Percentiles rank a stretch among this genome's conserved stretches.
phyloP scores from a whole-genome alignment of 2,797 vertebrate species.

The Tinamus major region DNA sequence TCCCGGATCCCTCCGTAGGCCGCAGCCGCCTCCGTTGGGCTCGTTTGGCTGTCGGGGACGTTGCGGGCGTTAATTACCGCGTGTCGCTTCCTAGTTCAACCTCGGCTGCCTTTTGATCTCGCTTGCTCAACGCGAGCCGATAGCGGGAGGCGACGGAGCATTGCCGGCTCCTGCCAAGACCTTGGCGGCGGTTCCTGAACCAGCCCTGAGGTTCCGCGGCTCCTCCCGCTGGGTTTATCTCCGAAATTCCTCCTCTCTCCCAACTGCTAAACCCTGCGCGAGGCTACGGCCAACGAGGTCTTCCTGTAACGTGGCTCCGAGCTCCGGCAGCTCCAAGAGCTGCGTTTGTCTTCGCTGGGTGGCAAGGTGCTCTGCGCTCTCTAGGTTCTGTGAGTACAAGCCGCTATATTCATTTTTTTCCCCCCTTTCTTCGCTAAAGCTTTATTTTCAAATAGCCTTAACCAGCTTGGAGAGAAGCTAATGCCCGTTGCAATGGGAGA shows the following conservation, averaged over 20 bases:
- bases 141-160: not conserved
- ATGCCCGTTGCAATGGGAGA: accelerated
- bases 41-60: constrained; percentile 29
- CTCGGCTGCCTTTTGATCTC: not conserved
- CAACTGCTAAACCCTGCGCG: not conserved
- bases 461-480: not conserved
- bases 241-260: constrained; percentile 16
- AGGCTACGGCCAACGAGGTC: not conserved
- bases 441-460: not conserved
- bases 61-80: not conserved
- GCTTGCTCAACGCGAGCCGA: not conserved
- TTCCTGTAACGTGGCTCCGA: not conserved
- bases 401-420: not conserved
- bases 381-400: not conserved
- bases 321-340: not conserved
- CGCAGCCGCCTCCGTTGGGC: not conserved
- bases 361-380: not conserved
- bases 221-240: not conserved
- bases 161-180: not conserved
- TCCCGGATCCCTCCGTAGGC: not conserved
- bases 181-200: not conserved
- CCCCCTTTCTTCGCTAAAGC: not conserved
- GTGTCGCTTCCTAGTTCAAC: not conserved
- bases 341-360: not conserved
- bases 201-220: not conserved